phyloP scores from a whole-genome alignment of 2,113 vertebrate species.

The Dicentrarchus labrax region DNA sequence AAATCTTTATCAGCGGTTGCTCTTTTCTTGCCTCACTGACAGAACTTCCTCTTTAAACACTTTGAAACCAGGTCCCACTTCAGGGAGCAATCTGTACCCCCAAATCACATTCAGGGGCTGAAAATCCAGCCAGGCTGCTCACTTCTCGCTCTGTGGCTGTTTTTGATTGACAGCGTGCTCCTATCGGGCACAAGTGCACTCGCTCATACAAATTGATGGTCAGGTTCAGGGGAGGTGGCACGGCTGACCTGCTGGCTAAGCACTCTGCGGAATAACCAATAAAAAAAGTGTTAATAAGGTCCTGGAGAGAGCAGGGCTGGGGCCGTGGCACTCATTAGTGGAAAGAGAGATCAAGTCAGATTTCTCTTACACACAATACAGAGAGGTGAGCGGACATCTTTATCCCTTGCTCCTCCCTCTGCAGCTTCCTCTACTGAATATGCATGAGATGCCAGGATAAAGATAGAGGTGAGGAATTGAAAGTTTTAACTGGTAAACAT shows the following conservation, averaged over 20 bases:
- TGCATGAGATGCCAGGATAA: constrained; percentile 22
- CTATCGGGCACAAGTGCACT: not conserved
- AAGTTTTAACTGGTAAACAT: not conserved
- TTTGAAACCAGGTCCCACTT: constrained; percentile 50
- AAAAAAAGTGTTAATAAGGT: constrained; percentile 71
- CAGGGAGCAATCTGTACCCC: constrained; percentile 46
- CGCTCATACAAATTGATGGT: constrained; percentile 63
- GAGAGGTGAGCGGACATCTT: constrained; percentile 34
- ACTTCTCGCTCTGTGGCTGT: not conserved
- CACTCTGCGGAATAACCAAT: constrained; percentile 67
- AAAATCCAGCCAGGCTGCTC: constrained; percentile 2
- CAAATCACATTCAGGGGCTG: constrained; percentile 32
- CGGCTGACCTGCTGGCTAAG: constrained; percentile 68
- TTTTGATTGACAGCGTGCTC: constrained; percentile 66
- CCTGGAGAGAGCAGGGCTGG: constrained; percentile 41
- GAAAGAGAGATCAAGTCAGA: constrained; percentile 39
- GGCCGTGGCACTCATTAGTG: constrained; percentile 66
- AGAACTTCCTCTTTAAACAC: constrained; percentile 31
- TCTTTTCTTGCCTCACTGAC: constrained; percentile 6
- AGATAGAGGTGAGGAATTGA: not conserved
- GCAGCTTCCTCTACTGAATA: constrained; percentile 46
- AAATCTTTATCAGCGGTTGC: not conserved
- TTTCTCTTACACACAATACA: constrained; percentile 34
- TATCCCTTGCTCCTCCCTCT: not conserved
- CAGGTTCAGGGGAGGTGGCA: constrained; percentile 62